Conservation (phyloP, 2,888 invertebrate species). For the Drosophila quinaria region DNA sequence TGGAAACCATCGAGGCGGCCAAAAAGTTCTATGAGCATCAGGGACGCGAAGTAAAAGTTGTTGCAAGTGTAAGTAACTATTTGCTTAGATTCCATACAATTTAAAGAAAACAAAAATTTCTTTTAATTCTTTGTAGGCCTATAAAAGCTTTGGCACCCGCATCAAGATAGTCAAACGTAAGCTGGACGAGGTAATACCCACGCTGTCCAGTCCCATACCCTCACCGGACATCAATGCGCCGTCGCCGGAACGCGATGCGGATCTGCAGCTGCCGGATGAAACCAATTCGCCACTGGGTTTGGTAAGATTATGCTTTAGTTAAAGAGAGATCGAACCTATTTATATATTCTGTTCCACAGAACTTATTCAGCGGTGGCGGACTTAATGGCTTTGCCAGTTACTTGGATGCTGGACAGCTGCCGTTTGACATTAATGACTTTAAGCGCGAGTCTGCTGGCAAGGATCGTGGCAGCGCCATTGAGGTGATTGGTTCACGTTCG, state of each 20-base stretch:
- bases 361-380: slow-evolving; percentile 77
- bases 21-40: slow-evolving; percentile 96
- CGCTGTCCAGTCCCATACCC: slow-evolving; percentile 89
- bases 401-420: slow-evolving; percentile 88
- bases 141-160: slow-evolving; percentile 96
- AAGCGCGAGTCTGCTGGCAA: slow-evolving; percentile 76
- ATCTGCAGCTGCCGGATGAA: slow-evolving; percentile 90
- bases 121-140: slow-evolving; percentile 89
- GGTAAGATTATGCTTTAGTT: slow-evolving; percentile 46
- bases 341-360: slow-evolving; percentile 58
- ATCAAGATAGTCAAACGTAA: slow-evolving; percentile 94
- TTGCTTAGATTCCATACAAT: no score
- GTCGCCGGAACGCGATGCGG: slow-evolving; percentile 93
- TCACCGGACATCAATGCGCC: slow-evolving; percentile 89
- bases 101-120: neutral
- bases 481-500: slow-evolving; percentile 88
- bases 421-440: slow-evolving; percentile 87
- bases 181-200: slow-evolving; percentile 92
- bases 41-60: slow-evolving; percentile 97
- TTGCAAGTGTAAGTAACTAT: slow-evolving; percentile 93
- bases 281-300: slow-evolving; percentile 69
- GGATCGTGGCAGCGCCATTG: slow-evolving; percentile 85
- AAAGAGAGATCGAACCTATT: neutral
- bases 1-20: slow-evolving; percentile 92
- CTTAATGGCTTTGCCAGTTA: slow-evolving; percentile 89